Conservation (phyloP, 2,113 vertebrate genomes). For the Carassius carassius region DNA sequence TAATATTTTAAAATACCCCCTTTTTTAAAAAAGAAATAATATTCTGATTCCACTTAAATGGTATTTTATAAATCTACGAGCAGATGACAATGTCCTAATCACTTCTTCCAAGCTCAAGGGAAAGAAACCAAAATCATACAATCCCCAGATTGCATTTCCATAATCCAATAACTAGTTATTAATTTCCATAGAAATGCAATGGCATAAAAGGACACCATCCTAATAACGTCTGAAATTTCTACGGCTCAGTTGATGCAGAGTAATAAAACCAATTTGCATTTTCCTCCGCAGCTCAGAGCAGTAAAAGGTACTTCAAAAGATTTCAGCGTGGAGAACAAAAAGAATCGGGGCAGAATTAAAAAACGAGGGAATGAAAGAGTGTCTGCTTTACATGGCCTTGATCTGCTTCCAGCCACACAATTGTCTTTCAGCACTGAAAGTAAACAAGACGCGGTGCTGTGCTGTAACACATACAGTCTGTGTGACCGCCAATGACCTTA, state of each 20-base stretch:
- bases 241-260: slow-evolving; percentile 28
- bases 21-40: background rate
- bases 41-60: background rate
- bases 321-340: slow-evolving; percentile 3
- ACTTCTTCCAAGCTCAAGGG: background rate
- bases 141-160: slow-evolving; percentile 22
- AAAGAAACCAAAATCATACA: background rate
- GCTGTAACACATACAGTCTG: slow-evolving; percentile 66
- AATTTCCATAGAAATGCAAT: slow-evolving; percentile 13
- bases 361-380: slow-evolving; percentile 7
- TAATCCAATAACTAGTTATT: slow-evolving; percentile 42
- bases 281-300: slow-evolving; percentile 14
- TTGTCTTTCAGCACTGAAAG: slow-evolving; percentile 46
- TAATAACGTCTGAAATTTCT: slow-evolving; percentile 22
- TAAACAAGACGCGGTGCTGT: slow-evolving; percentile 68
- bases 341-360: slow-evolving; percentile 12
- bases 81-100: background rate
- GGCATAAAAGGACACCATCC: slow-evolving; percentile 25
- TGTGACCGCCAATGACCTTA: slow-evolving; percentile 67
- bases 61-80: background rate
- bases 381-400: slow-evolving; percentile 30
- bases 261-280: slow-evolving; percentile 37
- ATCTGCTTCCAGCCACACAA: slow-evolving; percentile 47
- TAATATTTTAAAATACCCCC: background rate
- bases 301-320: slow-evolving; percentile 23